Evolutionary conservation across 2,888 invertebrate species (phyloP), one percentile per base, ranked within the genome.

Genomic region (Euproctis similis): DNA sequence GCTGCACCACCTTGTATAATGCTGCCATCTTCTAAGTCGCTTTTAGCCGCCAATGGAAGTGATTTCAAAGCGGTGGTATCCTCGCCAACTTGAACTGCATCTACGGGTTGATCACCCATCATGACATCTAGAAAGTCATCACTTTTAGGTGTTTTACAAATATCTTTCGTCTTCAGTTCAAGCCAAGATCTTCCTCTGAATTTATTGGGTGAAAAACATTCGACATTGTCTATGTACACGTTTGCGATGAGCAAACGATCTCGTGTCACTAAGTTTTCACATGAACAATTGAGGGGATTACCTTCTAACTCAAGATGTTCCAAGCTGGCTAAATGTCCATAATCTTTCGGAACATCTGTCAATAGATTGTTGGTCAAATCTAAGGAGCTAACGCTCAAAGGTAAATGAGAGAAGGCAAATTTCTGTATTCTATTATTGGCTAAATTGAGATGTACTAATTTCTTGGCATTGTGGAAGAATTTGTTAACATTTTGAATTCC

Each of bases 221-320:
- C 66, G 0, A 87, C 81, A 43, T 72, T 66, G 58, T 88, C 86
- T 47, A 88, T 87, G 30, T 77, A 81, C 9, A 88, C 81, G 34
- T 84, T 78, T 34, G 77, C 78, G 36, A 81, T 64, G 25, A 87
- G 58, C 44, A 93, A 64, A 45, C 82, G 81, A 53, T 92, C 89
- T 40, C 91, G 86, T 25, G 87, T 81, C 39, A 86, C 75, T 32
- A 92, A 66, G 32, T 91, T 90, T 39, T 87, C 86, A 57, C 92
- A 93, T 13, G 89, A 87, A 67, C 93, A 93, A 46, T 89, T 81
- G 4, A 93, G 73, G 18, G 88, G 88, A 60, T 93, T 93, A 23
- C 88, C 89, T 26, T 87, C 82, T 34, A 93, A 55, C 59, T 91
- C 87, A 34, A 93, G 72, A 46, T 87, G 85, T 57, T 87, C 87